Base-by-base conservation (phyloP, 2,888 invertebrate genomes). In the Candidula unifasciata region DNA sequence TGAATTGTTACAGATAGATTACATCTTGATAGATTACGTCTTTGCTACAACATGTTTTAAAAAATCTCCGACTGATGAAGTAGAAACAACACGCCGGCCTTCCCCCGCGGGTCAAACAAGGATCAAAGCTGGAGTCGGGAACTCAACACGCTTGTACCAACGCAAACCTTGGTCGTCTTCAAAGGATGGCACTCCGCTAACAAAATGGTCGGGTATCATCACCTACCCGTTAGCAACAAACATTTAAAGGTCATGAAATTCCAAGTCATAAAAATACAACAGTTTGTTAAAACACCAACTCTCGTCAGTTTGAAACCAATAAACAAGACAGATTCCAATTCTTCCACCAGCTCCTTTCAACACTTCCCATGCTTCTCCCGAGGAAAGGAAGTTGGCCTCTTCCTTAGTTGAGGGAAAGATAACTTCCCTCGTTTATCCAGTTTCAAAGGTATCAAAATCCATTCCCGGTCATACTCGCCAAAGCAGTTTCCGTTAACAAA, bases 401-500 rank as follows among this genome's bases (percentile, higher is more conserved):
- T 78, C 78, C 78, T 60, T 27, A 16, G 37, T 21, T 37, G 37
- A n/a, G 8, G 64, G 54, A 66, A 60, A 78, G 37, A 64, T 64
- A 35, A 78, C 64, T 64, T 78, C 64, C 64, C 64, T 35, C 37
- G 66, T 78, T 66, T 35, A 78, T 78, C 78, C 78, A 78, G 78
- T 78, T 78, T 78, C 78, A 78, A 66, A 60, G 37, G 78, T 78
- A 78, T 78, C 78, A 78, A 78, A 78, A 64, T 64, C 64, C 78
- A 37, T 66, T 37, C 27, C 27, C 64, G 64, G 44, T 64, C 78
- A 78, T 78, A 10, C 16, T 37, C 24, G 18, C 35, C 66, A 64
- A 78, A 78, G 66, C 44, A 78, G 66, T 44, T 78, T 78, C 78
- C 78, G 78, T 44, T 60, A 37, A 78, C 27, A 66, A 78, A 78